phyloP scores from a whole-genome alignment of 1,140 invertebrate genomes.

The Drosophila murphyi region DNA sequence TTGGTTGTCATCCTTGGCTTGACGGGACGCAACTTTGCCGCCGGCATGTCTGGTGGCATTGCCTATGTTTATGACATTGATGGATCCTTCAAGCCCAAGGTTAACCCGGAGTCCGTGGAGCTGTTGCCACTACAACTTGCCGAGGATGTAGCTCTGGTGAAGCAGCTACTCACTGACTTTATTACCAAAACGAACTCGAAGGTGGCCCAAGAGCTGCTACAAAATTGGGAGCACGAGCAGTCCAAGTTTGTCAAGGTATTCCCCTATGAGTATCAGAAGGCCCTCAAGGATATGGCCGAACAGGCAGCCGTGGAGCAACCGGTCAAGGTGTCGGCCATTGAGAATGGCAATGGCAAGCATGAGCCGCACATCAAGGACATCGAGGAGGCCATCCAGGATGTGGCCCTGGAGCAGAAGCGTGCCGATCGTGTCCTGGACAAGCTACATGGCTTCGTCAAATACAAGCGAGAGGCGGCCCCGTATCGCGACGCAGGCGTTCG shows the following conservation, averaged over 20 bases:
- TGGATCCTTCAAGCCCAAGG: conserved; percentile 92
- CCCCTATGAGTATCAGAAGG: conserved; percentile 98
- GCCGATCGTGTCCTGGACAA: conserved; percentile 94
- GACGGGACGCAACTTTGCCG: conserved; percentile 99
- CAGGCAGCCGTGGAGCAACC: conserved; percentile 85
- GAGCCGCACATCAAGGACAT: conserved; percentile 91
- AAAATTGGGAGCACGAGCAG: conserved; percentile 92
- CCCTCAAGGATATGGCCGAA: conserved; percentile 90
- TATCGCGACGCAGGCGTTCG: conserved; percentile 94
- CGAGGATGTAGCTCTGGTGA: conserved; percentile 93
- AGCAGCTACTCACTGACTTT: conserved; percentile 94
- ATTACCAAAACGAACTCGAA: conserved; percentile 94
- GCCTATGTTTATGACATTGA: conserved; percentile 97
- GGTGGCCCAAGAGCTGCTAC: conserved; percentile 92
- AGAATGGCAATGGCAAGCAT: conserved; percentile 84
- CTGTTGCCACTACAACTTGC: conserved; percentile 91
- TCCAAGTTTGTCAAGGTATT: conserved; percentile 98
- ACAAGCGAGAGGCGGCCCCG: conserved; percentile 92
- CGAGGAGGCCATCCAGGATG: conserved; percentile 93
- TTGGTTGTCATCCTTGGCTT: conserved; percentile 95
- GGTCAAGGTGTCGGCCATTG: conserved; percentile 83
- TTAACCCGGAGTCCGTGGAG: conserved; percentile 96
- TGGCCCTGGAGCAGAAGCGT: conserved; percentile 90
- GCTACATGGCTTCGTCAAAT: conserved; percentile 97
- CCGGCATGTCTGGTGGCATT: conserved; percentile 98